phyloP scores from a whole-genome alignment of 2,113 vertebrate species.

The Aptenodytes patagonicus region DNA sequence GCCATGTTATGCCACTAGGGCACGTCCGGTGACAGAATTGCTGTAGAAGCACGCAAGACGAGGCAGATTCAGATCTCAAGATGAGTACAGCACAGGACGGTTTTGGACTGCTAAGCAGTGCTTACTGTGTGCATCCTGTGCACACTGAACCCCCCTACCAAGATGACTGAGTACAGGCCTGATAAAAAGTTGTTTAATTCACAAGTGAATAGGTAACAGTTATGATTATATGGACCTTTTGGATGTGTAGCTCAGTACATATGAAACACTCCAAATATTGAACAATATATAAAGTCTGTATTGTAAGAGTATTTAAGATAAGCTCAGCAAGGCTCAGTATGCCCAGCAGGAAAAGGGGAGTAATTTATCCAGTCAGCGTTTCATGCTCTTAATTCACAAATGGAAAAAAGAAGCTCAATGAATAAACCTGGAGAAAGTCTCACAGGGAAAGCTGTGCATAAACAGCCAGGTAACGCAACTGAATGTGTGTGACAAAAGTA shows the following conservation, averaged over 20 bases:
- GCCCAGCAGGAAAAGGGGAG: not conserved
- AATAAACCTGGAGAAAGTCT: not conserved
- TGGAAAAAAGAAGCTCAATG: not conserved
- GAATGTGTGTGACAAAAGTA: not conserved
- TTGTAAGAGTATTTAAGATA: not conserved
- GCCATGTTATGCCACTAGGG: too few species aligned
- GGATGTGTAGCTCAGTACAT: not conserved
- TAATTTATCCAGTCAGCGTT: not conserved
- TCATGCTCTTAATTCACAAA: not conserved
- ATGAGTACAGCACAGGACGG: not conserved
- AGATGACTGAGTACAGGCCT: not conserved
- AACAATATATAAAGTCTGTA: not conserved
- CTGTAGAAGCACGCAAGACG: not conserved
- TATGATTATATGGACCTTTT: not conserved
- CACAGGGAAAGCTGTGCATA: not conserved
- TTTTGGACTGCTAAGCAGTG: not conserved
- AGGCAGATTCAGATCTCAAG: not conserved
- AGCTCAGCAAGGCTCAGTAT: not conserved
- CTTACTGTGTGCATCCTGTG: accelerated
- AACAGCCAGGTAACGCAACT: not conserved
- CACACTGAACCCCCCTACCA: not conserved
- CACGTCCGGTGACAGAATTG: not conserved
- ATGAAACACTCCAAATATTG: not conserved
- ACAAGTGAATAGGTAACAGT: not conserved
- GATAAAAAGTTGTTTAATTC: not conserved